These are phyloP conservation scores for Xyliphius kryptos DNA, from an alignment of 2,113 vertebrate genomes.

Conservation along the genomic window DNA sequence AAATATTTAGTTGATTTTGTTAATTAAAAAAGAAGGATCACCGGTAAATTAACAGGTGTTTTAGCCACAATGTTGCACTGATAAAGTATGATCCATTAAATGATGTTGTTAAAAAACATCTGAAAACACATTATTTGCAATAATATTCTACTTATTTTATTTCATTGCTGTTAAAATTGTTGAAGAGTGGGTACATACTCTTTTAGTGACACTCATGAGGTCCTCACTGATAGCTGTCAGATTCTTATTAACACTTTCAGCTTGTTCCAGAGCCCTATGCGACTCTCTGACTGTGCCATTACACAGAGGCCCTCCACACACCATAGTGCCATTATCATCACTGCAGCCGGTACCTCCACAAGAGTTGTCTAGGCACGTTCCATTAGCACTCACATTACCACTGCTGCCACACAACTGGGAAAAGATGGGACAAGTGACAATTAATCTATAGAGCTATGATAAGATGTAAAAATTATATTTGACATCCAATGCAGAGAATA, in stretches of 20 bases:
- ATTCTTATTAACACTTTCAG: conserved; percentile 50
- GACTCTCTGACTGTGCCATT: conserved; percentile 64
- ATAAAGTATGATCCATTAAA: no score
- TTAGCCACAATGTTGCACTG: no score
- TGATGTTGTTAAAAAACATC: no score
- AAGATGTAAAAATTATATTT: no score
- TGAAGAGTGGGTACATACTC: conserved; percentile 55
- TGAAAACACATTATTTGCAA: no score
- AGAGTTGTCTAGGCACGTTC: conserved; percentile 52
- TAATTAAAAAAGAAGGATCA: no score
- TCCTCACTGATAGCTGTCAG: conserved; percentile 59
- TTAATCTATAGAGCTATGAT: no score
- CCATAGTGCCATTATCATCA: conserved; percentile 49
- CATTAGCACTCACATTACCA: conserved; percentile 45
- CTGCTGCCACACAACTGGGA: conserved; percentile 64
- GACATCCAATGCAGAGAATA: no score
- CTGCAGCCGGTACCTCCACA: conserved; percentile 76
- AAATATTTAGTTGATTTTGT: no score
- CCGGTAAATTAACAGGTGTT: no score
- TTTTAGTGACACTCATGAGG: conserved; percentile 56
- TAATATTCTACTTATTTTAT: no score
- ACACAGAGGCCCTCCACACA: conserved; percentile 67
- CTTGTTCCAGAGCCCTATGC: conserved; percentile 45
- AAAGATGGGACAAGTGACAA: not conserved
- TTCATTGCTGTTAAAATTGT: no score